A percentile compares a stretch with the other conserved stretches of the same genome.
Evolutionary conservation across 2,888 invertebrate species (phyloP).

Genomic region (Xylota segnis): DNA sequence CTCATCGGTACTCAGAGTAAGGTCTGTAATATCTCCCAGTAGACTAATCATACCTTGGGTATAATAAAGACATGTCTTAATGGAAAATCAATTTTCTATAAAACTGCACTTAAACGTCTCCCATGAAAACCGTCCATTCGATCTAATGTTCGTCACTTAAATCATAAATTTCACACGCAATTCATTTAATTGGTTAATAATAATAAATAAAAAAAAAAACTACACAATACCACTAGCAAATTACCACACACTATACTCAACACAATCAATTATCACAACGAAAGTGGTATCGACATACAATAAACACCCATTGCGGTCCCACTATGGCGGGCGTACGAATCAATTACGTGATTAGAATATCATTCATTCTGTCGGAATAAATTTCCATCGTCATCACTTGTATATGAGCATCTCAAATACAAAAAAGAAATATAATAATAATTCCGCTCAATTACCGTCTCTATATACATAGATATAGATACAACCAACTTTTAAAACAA

Average conservation of each 20-base stretch:
- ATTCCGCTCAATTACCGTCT: conserved; percentile 1
- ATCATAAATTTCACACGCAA: conserved; percentile 32
- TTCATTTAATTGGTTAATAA: conserved; percentile 30
- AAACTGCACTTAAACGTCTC: no score
- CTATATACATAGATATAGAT: not conserved
- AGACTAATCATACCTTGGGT: no score
- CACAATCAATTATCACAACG: conserved; percentile 38
- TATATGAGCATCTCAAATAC: conserved; percentile 8
- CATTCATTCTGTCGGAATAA: conserved; percentile 46
- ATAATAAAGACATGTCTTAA: no score
- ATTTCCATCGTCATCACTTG: conserved; percentile 25
- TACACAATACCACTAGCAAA: conserved; percentile 25
- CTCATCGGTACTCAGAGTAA: no score
- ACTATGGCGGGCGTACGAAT: not conserved
- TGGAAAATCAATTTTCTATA: no score
- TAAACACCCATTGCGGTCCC: conserved; percentile 33
- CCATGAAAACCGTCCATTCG: not conserved
- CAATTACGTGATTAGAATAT: conserved; percentile 60
- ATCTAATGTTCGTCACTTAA: not conserved
- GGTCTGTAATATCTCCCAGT: no score
- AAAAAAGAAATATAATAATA: not conserved
- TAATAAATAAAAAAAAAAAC: no score
- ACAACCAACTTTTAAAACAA: not conserved
- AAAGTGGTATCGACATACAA: conserved; percentile 36
- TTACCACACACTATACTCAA: conserved; percentile 31